These are phyloP conservation scores for Myanophis thanlyinensis DNA, from an alignment of 2,113 vertebrate species.

Conservation along the genomic window DNA sequence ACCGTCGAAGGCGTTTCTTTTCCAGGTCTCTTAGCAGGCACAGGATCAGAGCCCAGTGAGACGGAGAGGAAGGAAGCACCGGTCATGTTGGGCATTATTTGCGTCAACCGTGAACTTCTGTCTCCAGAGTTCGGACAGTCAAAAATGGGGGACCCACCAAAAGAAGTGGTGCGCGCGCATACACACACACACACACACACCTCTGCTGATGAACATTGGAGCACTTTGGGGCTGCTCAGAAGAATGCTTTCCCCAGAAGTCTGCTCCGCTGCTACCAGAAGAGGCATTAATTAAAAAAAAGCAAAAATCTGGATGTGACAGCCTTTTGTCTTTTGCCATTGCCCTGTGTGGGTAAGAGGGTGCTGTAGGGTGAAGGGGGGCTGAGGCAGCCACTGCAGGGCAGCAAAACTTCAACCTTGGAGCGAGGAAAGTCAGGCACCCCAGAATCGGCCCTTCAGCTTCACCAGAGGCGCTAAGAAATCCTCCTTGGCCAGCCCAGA, in stretches of 20 bases:
- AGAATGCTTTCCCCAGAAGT: neutral
- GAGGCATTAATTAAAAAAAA: neutral
- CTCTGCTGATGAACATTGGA: neutral
- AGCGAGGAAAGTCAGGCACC: neutral
- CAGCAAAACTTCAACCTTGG: neutral
- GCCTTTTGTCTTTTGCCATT: neutral
- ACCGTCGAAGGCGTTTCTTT: neutral
- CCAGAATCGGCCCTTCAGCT: neutral
- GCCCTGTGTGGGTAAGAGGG: neutral
- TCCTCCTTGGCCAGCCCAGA: too few relatives aligned
- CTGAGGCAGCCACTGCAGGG: neutral
- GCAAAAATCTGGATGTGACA: neutral
- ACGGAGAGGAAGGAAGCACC: neutral
- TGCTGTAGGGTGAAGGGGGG: rapidly evolving
- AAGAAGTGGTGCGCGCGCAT: too few relatives aligned
- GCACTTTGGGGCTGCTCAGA: too few relatives aligned
- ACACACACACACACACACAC: too few relatives aligned
- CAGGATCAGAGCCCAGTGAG: neutral
- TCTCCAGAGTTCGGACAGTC: neutral
- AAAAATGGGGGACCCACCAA: neutral
- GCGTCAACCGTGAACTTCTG: neutral
- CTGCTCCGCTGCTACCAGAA: neutral
- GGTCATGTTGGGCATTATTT: neutral
- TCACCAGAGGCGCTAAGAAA: too few relatives aligned
- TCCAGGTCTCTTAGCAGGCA: neutral